Evolutionary conservation across 2,113 vertebrate species (phyloP).

Genomic region (Calyptomena viridis): DNA sequence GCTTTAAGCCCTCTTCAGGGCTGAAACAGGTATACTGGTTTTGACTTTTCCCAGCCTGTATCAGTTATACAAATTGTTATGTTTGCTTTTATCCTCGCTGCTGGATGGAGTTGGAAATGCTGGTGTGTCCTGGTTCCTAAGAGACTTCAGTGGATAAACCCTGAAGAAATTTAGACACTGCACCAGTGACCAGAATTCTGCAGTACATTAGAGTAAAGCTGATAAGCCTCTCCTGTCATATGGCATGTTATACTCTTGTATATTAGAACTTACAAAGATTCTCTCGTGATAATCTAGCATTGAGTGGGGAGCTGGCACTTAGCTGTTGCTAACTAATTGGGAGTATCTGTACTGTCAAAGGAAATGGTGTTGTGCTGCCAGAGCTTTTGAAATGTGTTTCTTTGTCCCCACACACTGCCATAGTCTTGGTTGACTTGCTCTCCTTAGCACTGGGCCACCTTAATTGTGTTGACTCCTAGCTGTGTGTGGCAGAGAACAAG

Average conservation of each 20-base stretch:
- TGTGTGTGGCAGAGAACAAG: neutral
- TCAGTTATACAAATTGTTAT: neutral
- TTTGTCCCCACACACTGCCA: neutral
- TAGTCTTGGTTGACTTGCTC: neutral
- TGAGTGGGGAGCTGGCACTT: neutral
- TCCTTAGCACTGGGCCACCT: neutral
- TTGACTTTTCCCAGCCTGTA: neutral
- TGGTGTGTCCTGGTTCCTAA: neutral
- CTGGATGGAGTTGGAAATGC: neutral
- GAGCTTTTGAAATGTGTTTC: neutral
- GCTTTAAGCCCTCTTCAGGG: neutral
- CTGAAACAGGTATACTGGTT: neutral
- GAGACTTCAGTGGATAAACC: neutral
- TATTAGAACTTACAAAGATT: neutral
- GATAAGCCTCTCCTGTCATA: accelerated
- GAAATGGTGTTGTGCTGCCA: neutral
- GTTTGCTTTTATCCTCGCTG: neutral
- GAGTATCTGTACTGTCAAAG: neutral
- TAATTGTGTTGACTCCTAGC: neutral
- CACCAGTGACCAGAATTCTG: neutral
- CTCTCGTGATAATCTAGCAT: neutral
- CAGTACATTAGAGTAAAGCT: neutral
- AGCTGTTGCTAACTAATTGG: neutral
- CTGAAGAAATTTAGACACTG: neutral
- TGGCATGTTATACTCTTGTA: neutral